Percentiles rank a stretch among this genome's conserved stretches.
These are phyloP conservation scores for Nothoprocta perdicaria DNA, from an alignment of 2,113 vertebrate genomes.

Conservation along the genomic window DNA sequence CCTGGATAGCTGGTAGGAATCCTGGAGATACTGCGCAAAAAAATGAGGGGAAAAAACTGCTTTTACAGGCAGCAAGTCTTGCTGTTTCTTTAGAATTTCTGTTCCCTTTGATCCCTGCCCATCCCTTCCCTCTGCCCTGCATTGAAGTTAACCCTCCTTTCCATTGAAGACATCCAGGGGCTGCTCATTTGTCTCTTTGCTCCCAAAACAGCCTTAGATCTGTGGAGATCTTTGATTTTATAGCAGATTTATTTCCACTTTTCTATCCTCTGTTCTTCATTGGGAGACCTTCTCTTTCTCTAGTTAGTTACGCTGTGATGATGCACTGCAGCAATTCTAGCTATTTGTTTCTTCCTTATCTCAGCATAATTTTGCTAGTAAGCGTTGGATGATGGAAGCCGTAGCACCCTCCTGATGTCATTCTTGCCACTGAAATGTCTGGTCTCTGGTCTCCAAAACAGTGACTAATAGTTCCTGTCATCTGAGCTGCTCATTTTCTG, in stretches of 20 bases:
- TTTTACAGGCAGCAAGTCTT: accelerated
- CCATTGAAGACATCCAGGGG: not conserved
- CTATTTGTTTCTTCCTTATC: not conserved
- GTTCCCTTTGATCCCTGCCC: not conserved
- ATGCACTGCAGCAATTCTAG: not conserved
- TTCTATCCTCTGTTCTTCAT: not conserved
- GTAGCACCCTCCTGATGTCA: not conserved
- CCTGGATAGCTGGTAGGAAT: not conserved
- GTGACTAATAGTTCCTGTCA: not conserved
- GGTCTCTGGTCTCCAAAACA: not conserved
- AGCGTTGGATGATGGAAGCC: not conserved
- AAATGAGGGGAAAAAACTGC: not conserved
- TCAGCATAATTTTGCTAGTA: not conserved
- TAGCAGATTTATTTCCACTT: not conserved
- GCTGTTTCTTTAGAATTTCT: not conserved
- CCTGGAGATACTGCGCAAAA: not conserved
- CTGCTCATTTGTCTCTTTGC: not conserved
- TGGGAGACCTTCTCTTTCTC: not conserved
- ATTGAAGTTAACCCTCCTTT: not conserved
- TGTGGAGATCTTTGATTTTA: not conserved
- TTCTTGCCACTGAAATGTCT: conserved; percentile 2
- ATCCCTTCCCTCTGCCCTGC: not conserved
- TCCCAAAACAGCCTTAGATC: accelerated
- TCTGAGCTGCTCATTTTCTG: conserved; percentile 1
- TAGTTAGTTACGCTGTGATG: not conserved